phyloP scores from a whole-genome alignment of 2,797 vertebrate species.

The Acipenser oxyrinchus region DNA sequence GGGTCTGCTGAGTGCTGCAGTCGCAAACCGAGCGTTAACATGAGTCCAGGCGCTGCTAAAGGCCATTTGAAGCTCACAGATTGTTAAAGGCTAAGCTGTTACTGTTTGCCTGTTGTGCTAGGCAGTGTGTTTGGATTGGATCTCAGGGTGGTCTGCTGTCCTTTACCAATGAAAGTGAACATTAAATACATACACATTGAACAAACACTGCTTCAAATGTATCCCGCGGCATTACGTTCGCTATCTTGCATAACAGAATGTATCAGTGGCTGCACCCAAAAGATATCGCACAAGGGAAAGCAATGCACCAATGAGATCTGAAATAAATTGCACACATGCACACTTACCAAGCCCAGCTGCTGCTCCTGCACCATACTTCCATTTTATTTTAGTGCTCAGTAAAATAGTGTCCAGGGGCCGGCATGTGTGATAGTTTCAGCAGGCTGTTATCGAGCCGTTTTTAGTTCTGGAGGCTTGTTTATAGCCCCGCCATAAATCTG shows the following conservation, averaged over 20 bases:
- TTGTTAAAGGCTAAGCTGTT: too few species aligned
- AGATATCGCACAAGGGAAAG: conserved; percentile 5
- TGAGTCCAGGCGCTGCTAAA: too few species aligned
- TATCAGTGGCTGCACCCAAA: neutral
- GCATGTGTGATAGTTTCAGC: conserved; percentile 28
- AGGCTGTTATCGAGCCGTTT: conserved; percentile 33
- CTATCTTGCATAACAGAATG: neutral
- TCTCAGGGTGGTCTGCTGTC: too few species aligned
- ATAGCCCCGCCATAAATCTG: conserved; percentile 32
- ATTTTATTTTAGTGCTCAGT: conserved; percentile 39
- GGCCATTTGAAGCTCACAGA: too few species aligned
- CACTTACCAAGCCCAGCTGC: neutral
- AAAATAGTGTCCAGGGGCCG: conserved; percentile 30
- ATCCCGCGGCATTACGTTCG: neutral
- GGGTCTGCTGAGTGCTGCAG: too few species aligned
- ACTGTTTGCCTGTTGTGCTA: too few species aligned
- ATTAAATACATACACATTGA: too few species aligned
- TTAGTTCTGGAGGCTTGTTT: conserved; percentile 34
- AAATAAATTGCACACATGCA: conserved; percentile 7
- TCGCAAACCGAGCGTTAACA: too few species aligned
- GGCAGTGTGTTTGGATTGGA: too few species aligned
- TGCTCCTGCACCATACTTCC: conserved; percentile 17
- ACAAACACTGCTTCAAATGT: conserved; percentile 2
- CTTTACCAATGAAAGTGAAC: too few species aligned
- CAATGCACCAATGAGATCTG: neutral